These are phyloP conservation scores for Leucoraja erinaceus DNA, from an alignment of 2,113 vertebrate species.

Conservation along the genomic window DNA sequence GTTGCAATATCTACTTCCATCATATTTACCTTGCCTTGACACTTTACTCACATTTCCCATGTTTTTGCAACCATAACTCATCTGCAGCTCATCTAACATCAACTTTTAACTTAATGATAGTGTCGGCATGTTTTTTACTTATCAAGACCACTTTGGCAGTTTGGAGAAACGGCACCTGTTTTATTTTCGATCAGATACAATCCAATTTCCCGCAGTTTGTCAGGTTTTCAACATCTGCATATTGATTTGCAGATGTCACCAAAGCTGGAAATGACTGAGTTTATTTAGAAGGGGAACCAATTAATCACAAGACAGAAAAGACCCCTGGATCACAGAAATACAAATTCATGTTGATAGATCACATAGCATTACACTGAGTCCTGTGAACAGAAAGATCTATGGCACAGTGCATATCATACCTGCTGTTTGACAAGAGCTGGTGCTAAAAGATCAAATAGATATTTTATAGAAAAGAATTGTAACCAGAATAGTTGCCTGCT, in stretches of 20 bases:
- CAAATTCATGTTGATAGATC: background rate
- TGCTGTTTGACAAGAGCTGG: background rate
- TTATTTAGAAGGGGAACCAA: background rate
- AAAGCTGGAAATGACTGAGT: background rate
- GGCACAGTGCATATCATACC: background rate
- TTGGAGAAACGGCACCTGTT: background rate
- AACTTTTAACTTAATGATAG: background rate
- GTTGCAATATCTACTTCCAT: background rate
- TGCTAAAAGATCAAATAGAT: background rate
- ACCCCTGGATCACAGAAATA: background rate
- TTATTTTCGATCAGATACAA: background rate
- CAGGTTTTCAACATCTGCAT: background rate
- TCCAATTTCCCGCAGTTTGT: background rate
- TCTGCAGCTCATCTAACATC: background rate
- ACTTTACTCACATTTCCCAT: background rate
- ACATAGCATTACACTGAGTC: background rate
- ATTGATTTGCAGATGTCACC: background rate
- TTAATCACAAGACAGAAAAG: background rate
- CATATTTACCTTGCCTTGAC: background rate
- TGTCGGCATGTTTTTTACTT: background rate
- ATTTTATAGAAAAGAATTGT: background rate
- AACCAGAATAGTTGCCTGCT: background rate
- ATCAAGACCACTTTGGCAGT: background rate
- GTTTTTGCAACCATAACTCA: background rate
- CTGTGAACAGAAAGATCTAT: background rate